Conservation (phyloP, 2,113 vertebrate species). For the Aegypius monachus region DNA sequence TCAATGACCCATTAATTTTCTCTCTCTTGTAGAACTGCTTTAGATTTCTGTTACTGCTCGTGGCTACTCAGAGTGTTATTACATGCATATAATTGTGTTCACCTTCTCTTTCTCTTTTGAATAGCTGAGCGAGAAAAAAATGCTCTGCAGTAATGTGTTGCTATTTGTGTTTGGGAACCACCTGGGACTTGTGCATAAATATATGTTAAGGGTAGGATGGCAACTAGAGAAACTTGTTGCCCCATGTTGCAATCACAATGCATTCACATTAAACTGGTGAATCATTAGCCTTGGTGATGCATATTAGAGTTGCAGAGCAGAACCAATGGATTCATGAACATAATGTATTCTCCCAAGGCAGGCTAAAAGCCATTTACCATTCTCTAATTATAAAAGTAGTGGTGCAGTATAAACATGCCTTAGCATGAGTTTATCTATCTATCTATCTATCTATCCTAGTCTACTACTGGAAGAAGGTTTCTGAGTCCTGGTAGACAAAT, state of each 20-base stretch:
- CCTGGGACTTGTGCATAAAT: background rate
- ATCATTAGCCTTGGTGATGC: slow-evolving; percentile 68
- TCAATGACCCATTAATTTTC: slow-evolving; percentile 6
- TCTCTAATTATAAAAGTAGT: background rate
- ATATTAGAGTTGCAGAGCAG: slow-evolving; percentile 19
- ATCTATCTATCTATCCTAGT: background rate
- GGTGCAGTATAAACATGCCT: background rate
- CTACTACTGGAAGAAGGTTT: background rate
- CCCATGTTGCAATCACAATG: background rate
- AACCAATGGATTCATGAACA: slow-evolving; percentile 37
- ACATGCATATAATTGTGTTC: background rate
- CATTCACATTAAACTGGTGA: slow-evolving; percentile 60
- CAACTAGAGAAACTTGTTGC: background rate
- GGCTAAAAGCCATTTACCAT: background rate
- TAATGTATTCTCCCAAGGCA: background rate
- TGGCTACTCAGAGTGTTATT: background rate
- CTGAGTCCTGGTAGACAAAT: background rate
- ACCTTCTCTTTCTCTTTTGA: background rate
- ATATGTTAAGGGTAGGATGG: background rate
- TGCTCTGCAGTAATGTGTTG: background rate
- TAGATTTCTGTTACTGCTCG: background rate
- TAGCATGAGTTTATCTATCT: background rate
- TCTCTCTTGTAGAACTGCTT: background rate
- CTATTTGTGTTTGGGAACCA: background rate
- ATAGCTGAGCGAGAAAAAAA: background rate